A percentile compares a stretch with the other conserved stretches of the same genome.
These are phyloP conservation scores for Microtus agrestis DNA, from an alignment of 2,797 vertebrate genomes.

Conservation along the genomic window DNA sequence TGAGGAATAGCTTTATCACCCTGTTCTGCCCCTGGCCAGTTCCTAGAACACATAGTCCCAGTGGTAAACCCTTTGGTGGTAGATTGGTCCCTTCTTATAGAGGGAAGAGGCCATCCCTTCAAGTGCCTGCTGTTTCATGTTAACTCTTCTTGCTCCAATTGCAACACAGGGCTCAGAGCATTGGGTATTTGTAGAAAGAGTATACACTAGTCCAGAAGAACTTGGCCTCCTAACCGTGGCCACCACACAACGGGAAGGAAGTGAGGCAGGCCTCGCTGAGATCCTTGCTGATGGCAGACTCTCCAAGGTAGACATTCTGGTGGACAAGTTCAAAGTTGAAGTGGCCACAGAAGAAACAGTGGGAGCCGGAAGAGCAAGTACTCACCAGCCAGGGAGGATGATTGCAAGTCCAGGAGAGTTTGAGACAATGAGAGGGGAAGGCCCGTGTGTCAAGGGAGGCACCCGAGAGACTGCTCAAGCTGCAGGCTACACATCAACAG, in stretches of 20 bases:
- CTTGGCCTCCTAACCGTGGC: slow-evolving; percentile 85
- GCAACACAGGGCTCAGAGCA: slow-evolving; percentile 99
- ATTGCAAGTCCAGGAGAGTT: slow-evolving; percentile 88
- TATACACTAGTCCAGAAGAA: slow-evolving; percentile 90
- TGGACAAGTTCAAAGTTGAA: slow-evolving; percentile 85
- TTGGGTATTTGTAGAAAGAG: slow-evolving; percentile 99
- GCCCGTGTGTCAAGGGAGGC: slow-evolving; percentile 75
- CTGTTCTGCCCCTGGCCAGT: background rate
- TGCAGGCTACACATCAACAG: background rate
- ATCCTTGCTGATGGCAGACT: slow-evolving; percentile 78
- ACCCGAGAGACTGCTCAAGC: slow-evolving; percentile 58
- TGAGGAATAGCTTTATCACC: background rate
- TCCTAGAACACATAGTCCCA: background rate
- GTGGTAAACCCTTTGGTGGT: slow-evolving; percentile 38
- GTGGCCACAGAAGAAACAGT: slow-evolving; percentile 84
- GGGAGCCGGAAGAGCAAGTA: slow-evolving; percentile 72
- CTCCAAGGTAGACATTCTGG: slow-evolving; percentile 79
- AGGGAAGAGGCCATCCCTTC: slow-evolving; percentile 8
- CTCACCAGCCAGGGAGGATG: slow-evolving; percentile 83
- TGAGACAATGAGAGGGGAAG: slow-evolving; percentile 86
- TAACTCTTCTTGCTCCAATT: slow-evolving; percentile 98
- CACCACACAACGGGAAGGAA: slow-evolving; percentile 84
- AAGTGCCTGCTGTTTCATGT: slow-evolving; percentile 86
- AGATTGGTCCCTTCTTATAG: slow-evolving; percentile 59
- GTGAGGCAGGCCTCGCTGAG: slow-evolving; percentile 76